Evolutionary conservation across 2,888 invertebrate species (phyloP).

Genomic region (Limnephilus auricula): DNA sequence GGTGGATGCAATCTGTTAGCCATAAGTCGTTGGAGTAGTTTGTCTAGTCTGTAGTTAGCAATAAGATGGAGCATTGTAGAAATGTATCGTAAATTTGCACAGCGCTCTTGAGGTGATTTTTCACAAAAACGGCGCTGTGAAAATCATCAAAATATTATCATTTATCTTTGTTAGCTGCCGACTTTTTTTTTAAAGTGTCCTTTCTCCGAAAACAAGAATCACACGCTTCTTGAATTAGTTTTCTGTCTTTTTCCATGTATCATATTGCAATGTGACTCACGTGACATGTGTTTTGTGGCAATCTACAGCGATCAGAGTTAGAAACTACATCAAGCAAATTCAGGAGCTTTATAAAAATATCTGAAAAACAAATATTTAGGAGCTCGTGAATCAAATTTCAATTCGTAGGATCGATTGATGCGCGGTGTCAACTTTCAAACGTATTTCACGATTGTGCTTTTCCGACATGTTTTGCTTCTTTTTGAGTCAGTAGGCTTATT

Average conservation of each 20-base stretch:
- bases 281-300: slow-evolving; percentile 38
- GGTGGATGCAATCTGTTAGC: no score
- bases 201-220: slow-evolving; percentile 24
- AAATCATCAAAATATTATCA: background rate
- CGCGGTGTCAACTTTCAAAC: background rate
- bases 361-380: background rate
- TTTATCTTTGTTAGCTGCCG: background rate
- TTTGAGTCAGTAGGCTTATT: no score
- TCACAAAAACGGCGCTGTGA: no score
- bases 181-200: background rate
- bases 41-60: no score
- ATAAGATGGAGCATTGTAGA: no score
- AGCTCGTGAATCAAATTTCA: no score
- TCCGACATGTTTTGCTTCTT: background rate
- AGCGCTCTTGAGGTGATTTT: no score
- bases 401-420: background rate
- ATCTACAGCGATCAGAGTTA: background rate
- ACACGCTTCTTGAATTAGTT: slow-evolving; percentile 51
- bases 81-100: no score
- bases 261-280: slow-evolving; percentile 46
- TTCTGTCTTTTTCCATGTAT: slow-evolving; percentile 42
- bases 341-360: background rate
- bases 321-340: background rate
- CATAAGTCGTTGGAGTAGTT: no score
- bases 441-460: background rate